Percentiles rank a stretch among this genome's conserved stretches.
Conservation (phyloP, 2,888 invertebrate genomes). For the Liodrosophila aerea region DNA sequence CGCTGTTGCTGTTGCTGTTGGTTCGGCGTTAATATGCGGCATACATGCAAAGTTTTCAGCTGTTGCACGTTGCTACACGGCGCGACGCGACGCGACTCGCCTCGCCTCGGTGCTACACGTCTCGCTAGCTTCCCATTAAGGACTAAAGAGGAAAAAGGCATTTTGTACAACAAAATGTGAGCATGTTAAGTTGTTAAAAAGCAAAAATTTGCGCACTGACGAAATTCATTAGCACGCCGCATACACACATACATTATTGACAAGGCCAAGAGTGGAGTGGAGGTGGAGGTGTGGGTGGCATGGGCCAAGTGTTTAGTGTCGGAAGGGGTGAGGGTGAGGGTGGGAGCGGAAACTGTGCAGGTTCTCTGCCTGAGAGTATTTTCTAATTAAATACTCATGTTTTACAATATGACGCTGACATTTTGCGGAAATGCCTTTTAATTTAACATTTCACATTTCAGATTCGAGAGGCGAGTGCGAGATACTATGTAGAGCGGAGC, state of each 20-base stretch:
- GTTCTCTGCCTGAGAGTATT: conserved; percentile 56
- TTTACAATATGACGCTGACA: conserved; percentile 79
- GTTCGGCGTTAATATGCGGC: conserved; percentile 70
- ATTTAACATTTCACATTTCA: conserved; percentile 72
- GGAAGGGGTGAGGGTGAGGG: not conserved
- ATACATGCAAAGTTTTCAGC: conserved; percentile 73
- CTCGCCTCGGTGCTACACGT: not conserved
- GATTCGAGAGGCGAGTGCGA: no score
- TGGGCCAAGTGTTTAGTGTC: not conserved
- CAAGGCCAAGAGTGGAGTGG: conserved; percentile 9
- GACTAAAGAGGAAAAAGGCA: conserved; percentile 71
- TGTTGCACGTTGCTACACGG: conserved; percentile 40
- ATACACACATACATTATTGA: conserved; percentile 23
- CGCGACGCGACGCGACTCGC: conserved; percentile 1
- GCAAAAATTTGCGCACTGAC: conserved; percentile 49
- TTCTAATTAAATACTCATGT: conserved; percentile 80
- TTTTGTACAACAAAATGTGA: conserved; percentile 65
- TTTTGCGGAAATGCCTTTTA: conserved; percentile 79
- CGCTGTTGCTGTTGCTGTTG: conserved; percentile 65
- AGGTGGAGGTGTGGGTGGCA: not conserved
- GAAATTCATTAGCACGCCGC: conserved; percentile 67
- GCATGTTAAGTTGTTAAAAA: conserved; percentile 74
- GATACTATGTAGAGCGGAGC: no score
- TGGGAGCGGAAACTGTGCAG: conserved; percentile 41
- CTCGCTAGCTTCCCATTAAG: conserved; percentile 36